Percentiles rank a stretch among this genome's conserved stretches.
Conservation (phyloP, 2,888 invertebrate species). For the Caenorhabditis sulstoni region DNA sequence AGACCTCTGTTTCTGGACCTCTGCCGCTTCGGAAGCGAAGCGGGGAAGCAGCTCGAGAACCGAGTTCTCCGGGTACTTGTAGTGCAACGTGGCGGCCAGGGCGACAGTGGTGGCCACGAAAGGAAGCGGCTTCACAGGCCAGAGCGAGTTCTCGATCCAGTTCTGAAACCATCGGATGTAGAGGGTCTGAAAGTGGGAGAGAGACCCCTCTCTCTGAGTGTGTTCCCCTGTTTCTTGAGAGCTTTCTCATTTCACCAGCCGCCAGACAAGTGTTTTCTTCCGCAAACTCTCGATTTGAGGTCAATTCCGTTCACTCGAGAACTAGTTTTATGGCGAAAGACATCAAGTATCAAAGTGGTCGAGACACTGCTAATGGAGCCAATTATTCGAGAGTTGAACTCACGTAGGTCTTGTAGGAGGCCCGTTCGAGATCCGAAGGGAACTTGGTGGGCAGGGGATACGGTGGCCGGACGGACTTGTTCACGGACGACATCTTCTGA, state of each 20-base stretch:
- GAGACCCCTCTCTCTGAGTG: no score
- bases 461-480: slow-evolving; percentile 47
- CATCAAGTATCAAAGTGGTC: slow-evolving; percentile 30
- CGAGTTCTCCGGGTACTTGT: slow-evolving; percentile 50
- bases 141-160: slow-evolving; percentile 65
- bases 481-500: slow-evolving; percentile 40
- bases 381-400: slow-evolving; percentile 26
- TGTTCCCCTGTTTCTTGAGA: slow-evolving; percentile 3
- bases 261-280: slow-evolving; percentile 17
- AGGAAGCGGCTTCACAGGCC: slow-evolving; percentile 64
- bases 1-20: neutral
- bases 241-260: neutral
- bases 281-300: neutral
- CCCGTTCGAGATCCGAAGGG: slow-evolving; percentile 54
- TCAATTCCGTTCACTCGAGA: slow-evolving; percentile 5
- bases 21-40: slow-evolving; percentile 26
- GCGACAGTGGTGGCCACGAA: slow-evolving; percentile 56
- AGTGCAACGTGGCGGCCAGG: slow-evolving; percentile 55
- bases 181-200: neutral
- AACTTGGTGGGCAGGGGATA: slow-evolving; percentile 59
- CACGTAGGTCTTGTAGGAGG: slow-evolving; percentile 61
- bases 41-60: slow-evolving; percentile 47
- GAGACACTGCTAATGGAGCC: slow-evolving; percentile 4
- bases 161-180: slow-evolving; percentile 50
- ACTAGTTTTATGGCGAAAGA: slow-evolving; percentile 1